Evolutionary conservation across 2,113 vertebrate species (phyloP), one percentile per base, ranked within the genome.

Genomic region (Rhabdornis inornatus): DNA sequence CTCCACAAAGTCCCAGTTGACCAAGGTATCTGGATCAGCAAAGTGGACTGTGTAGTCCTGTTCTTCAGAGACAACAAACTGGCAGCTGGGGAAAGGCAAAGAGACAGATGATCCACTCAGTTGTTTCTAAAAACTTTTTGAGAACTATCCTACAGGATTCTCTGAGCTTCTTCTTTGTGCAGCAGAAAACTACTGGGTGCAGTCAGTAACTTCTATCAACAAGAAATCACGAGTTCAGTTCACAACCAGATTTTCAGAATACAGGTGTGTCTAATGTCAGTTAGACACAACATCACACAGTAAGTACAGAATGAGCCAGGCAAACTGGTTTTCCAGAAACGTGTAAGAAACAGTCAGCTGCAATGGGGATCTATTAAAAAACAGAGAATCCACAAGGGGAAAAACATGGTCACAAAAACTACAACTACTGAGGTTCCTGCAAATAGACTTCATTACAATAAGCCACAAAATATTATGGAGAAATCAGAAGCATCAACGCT

Each of bases 1-100:
- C 97, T 99, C 98, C 98, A 99, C 99, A 97, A 98, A 99, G 98
- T 99, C 99, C 99, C 99, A 99, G 98, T 98, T 99, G 97, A 99
- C 99, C 97, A 99, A 98, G 44, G 98, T 99, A 97, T 99, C 99
- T 88, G 99, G 99, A 97, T 99, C 99, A 97, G 99, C 98, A 98
- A 99, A 99, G 97, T 99, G 99, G 96, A 98, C 98, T 95, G 98
- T 98, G 97, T 99, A 99, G 97, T 99, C 99, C 97, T 99, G 99
- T 93, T 99, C 99, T 97, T 99, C 99, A 90, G 98, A 99, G 93
- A 99, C 99, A 96, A 99, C 98, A 98, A 99, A 99, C 95, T 99
- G 99, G 98, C 99, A 99, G 97, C 99, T 99, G 91, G 61, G 92
- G 85, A 93, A 96, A 93, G 91, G 96, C 72, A 96, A 94, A 97